A percentile compares a stretch with the other conserved stretches of the same genome.
These are phyloP conservation scores for Agonum fuliginosum DNA, from an alignment of 2,888 invertebrate species.

Conservation along the genomic window DNA sequence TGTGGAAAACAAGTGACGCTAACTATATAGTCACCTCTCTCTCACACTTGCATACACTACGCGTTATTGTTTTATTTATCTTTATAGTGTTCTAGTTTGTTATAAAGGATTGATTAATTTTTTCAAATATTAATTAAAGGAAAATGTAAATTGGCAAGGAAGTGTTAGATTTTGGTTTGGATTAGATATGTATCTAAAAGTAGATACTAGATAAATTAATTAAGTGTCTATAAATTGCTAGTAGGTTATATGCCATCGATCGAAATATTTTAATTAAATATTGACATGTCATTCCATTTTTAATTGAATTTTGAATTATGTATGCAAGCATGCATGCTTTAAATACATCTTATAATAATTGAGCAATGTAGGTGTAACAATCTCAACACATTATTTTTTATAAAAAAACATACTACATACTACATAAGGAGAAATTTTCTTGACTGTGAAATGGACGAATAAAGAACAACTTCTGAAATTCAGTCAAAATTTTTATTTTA, in stretches of 20 bases:
- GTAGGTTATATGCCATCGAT: background rate
- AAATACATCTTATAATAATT: too few relatives aligned
- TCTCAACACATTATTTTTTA: too few relatives aligned
- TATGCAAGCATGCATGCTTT: too few relatives aligned
- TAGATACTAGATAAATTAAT: conserved; percentile 36
- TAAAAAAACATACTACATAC: too few relatives aligned
- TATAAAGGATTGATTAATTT: conserved; percentile 11
- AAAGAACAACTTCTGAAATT: too few relatives aligned
- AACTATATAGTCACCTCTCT: conserved; percentile 33
- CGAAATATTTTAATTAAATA: conserved; percentile 13
- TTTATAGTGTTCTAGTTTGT: background rate
- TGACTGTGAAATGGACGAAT: too few relatives aligned
- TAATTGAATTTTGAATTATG: conserved; percentile 10
- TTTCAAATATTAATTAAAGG: conserved; percentile 29
- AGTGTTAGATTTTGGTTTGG: conserved; percentile 7
- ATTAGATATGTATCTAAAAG: conserved; percentile 27
- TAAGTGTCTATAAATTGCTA: conserved; percentile 19
- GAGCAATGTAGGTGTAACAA: too few relatives aligned
- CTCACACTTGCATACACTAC: conserved; percentile 21
- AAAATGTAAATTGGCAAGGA: conserved; percentile 22
- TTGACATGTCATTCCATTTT: conserved; percentile 13
- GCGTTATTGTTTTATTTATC: background rate
- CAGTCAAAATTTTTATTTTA: too few relatives aligned
- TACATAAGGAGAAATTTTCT: too few relatives aligned
- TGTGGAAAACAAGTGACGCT: conserved; percentile 50